Conservation (phyloP, 2,797 vertebrate species). For the Galaxias olidus region DNA sequence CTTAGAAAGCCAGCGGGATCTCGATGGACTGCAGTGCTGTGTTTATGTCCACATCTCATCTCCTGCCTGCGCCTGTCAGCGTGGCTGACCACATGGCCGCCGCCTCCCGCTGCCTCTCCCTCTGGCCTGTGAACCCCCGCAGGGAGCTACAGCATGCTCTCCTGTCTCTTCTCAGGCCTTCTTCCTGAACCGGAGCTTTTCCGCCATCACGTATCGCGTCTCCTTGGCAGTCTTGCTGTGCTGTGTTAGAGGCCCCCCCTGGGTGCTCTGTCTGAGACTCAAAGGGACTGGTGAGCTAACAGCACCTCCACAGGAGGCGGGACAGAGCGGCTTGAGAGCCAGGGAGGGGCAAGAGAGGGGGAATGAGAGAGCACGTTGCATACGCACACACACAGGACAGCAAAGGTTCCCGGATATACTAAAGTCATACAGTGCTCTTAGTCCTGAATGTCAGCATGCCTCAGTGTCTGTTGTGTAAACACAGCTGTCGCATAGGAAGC, state of each 20-base stretch:
- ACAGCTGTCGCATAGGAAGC: constrained; percentile 36
- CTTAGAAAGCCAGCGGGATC: constrained; percentile 17
- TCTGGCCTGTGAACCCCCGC: not conserved
- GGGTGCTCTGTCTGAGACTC: constrained; percentile 29
- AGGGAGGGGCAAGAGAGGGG: constrained; percentile 12
- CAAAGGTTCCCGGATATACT: constrained; percentile 39
- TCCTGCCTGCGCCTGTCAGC: constrained; percentile 10
- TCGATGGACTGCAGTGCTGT: constrained; percentile 17
- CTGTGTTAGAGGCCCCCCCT: constrained; percentile 43
- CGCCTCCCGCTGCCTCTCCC: not conserved
- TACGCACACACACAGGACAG: constrained; percentile 23
- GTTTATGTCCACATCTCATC: constrained; percentile 30
- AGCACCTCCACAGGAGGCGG: constrained; percentile 37
- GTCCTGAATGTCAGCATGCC: constrained; percentile 52
- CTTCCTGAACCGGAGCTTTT: constrained; percentile 9
- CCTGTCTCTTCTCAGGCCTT: constrained; percentile 29
- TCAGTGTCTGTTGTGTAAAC: constrained; percentile 44
- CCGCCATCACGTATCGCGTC: constrained; percentile 46
- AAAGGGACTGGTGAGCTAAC: constrained; percentile 33
- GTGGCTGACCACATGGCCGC: not conserved
- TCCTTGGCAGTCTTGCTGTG: constrained; percentile 24
- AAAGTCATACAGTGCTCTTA: constrained; percentile 39
- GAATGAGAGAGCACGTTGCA: not conserved
- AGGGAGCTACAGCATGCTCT: constrained; percentile 27
- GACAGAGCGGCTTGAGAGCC: constrained; percentile 33